These are phyloP conservation scores for Xiphorhynchus erythropygius DNA, from an alignment of 2,797 vertebrate genomes.

Conservation along the genomic window DNA sequence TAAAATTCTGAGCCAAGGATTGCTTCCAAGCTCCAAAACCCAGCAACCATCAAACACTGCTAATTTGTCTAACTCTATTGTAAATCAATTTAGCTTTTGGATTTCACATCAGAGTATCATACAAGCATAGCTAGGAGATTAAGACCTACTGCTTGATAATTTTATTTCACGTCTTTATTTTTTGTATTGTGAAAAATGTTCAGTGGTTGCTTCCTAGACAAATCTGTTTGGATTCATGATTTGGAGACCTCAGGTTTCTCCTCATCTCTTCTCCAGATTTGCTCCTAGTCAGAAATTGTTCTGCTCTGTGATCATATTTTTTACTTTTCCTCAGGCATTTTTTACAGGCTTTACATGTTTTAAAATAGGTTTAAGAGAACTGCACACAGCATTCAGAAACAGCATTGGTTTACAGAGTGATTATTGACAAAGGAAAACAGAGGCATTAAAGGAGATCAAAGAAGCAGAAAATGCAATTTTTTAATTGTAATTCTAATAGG, in stretches of 20 bases:
- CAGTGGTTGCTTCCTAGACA: background rate
- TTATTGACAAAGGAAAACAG: background rate
- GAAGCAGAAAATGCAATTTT: background rate
- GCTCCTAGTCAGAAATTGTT: background rate
- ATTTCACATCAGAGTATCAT: background rate
- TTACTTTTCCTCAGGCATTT: background rate
- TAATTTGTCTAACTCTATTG: background rate
- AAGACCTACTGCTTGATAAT: background rate
- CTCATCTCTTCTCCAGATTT: background rate
- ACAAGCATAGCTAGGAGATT: background rate
- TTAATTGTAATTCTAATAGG: background rate
- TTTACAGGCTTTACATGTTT: background rate
- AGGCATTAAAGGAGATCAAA: background rate
- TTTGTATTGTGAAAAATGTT: background rate
- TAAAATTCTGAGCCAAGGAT: background rate
- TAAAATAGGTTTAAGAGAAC: background rate
- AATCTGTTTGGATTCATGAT: background rate
- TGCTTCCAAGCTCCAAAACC: background rate
- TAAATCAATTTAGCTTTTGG: background rate
- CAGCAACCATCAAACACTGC: background rate
- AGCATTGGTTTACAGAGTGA: background rate
- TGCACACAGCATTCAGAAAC: background rate
- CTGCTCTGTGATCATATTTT: background rate
- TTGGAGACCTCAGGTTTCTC: background rate
- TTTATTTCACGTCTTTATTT: background rate